Evolutionary conservation across 2,797 vertebrate species (phyloP), one percentile per base, ranked within the genome.

Genomic region (Coregonus suidteri): DNA sequence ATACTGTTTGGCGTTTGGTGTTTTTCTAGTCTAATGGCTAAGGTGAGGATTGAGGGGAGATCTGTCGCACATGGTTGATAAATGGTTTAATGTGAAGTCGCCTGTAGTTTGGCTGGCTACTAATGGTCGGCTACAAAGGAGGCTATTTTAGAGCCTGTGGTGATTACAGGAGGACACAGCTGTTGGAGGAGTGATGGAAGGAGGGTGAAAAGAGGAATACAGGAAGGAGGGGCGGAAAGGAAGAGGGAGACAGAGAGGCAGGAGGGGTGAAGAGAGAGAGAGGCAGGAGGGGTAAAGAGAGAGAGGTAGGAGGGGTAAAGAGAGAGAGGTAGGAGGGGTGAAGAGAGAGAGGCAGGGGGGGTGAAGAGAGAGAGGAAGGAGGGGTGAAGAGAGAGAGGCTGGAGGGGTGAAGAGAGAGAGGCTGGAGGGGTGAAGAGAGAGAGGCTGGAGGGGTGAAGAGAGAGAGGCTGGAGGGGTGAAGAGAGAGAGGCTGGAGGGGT

Each of bases 191-290:
- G 20, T 56, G 54, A 56, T 15, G 20, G 59, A 16, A 25, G 20
- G 59, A 9, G 59, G 20, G 59, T 14, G 59, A 20, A 16, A 64
- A 16, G 20, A 16, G 59, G 59, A 25, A 11, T 14, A n/a, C 20
- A 25, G 59, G 20, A 16, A 64, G 18, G 59, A 25, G 59, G 20
- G 59, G n/a, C 1, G 3, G 59, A 25, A 25, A 25, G 20, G 59
- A 15, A 4, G 59, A 9, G 20, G 7, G 59, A 25, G 59, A 3
- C 18, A n/a, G 56, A 11, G 3, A 4, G 54, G 1, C 1, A 11
- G 18, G 54, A 1, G 73, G 82, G 82, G 81, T 41, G 77, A 18
- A 75, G 84, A 4, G 30, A 3, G 67, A 9, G 35, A 16, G 16
- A 13, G 14, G 1, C 1, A 15, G 3, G 4, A 9, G 35, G 18